Percentiles rank a stretch among this genome's conserved stretches.
Conservation (phyloP, 1,140 invertebrate species). For the Drosophila pectinifera region DNA sequence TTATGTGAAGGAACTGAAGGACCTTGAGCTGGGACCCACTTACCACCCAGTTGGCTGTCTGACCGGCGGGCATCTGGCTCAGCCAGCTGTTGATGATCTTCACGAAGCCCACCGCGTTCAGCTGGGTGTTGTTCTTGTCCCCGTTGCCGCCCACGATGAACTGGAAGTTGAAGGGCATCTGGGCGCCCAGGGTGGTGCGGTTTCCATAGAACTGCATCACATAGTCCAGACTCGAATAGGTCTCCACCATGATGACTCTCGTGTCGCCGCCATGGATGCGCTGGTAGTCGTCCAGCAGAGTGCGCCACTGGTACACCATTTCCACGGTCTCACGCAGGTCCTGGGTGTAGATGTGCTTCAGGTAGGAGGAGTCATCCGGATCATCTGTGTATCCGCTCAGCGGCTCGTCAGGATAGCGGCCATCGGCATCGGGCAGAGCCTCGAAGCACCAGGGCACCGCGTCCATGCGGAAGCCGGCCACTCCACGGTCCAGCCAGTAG, state of each 20-base stretch:
- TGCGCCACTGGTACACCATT: slow-evolving; percentile 87
- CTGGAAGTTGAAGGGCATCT: slow-evolving; percentile 88
- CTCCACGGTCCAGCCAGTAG: slow-evolving; percentile 91
- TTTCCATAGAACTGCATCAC: slow-evolving; percentile 87
- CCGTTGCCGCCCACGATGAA: slow-evolving; percentile 84
- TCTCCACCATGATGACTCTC: slow-evolving; percentile 91
- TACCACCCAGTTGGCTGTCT: slow-evolving; percentile 86
- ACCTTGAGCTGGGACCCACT: slow-evolving; percentile 32
- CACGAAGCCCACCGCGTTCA: slow-evolving; percentile 84
- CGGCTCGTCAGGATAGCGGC: slow-evolving; percentile 87
- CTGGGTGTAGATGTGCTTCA: slow-evolving; percentile 88
- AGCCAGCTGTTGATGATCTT: slow-evolving; percentile 85
- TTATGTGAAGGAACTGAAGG: not conserved
- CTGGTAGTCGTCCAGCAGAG: slow-evolving; percentile 87
- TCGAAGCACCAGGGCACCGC: slow-evolving; percentile 88
- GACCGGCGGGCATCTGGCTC: slow-evolving; percentile 79
- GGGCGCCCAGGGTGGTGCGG: slow-evolving; percentile 85
- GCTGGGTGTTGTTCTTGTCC: slow-evolving; percentile 84
- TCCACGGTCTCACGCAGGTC: slow-evolving; percentile 88
- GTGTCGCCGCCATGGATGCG: slow-evolving; percentile 82
- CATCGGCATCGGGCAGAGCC: slow-evolving; percentile 84
- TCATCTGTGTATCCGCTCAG: slow-evolving; percentile 84
- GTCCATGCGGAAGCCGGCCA: slow-evolving; percentile 91
- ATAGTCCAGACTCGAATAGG: slow-evolving; percentile 85
- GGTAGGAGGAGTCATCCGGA: slow-evolving; percentile 86